Evolutionary conservation across 2,888 invertebrate genomes (phyloP).

Genomic region (Dysmachus trigonus): DNA sequence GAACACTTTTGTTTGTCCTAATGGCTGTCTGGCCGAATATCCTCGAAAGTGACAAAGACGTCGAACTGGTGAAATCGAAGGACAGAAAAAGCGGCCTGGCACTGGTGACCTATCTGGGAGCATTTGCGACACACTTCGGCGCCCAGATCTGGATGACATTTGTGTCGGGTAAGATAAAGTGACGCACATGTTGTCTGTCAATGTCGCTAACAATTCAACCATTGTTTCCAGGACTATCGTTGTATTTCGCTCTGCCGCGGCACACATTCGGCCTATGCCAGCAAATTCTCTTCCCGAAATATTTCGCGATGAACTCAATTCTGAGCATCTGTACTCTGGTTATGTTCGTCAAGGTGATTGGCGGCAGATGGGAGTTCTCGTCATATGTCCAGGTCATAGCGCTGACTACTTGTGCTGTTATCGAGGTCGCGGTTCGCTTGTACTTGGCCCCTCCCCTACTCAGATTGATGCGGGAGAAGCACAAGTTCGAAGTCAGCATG

Average conservation of each 20-base stretch:
- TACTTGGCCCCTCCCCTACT: conserved; percentile 80
- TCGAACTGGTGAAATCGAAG: background rate
- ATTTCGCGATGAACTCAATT: conserved; percentile 81
- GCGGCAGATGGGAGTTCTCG: conserved; percentile 68
- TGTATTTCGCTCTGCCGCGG: conserved; percentile 86
- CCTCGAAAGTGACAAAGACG: conserved; percentile 52
- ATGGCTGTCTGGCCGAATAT: conserved; percentile 66
- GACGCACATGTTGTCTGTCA: background rate
- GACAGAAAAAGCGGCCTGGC: conserved; percentile 56
- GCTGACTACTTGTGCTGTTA: conserved; percentile 63
- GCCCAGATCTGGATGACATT: conserved; percentile 94
- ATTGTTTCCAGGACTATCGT: conserved; percentile 76
- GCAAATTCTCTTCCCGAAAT: conserved; percentile 85
- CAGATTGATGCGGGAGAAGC: conserved; percentile 77
- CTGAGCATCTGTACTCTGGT: conserved; percentile 78
- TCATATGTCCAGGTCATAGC: conserved; percentile 67
- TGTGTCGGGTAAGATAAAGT: conserved; percentile 73
- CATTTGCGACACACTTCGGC: conserved; percentile 84
- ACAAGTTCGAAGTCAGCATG: conserved; percentile 76
- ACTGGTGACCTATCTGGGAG: conserved; percentile 76
- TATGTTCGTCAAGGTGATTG: conserved; percentile 68
- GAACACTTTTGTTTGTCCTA: conserved; percentile 69
- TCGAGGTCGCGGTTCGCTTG: conserved; percentile 80
- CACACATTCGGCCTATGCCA: conserved; percentile 90
- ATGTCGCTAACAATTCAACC: conserved; percentile 52